phyloP scores from a whole-genome alignment of 2,797 vertebrate genomes.

The Poeciliopsis paucimaculata region DNA sequence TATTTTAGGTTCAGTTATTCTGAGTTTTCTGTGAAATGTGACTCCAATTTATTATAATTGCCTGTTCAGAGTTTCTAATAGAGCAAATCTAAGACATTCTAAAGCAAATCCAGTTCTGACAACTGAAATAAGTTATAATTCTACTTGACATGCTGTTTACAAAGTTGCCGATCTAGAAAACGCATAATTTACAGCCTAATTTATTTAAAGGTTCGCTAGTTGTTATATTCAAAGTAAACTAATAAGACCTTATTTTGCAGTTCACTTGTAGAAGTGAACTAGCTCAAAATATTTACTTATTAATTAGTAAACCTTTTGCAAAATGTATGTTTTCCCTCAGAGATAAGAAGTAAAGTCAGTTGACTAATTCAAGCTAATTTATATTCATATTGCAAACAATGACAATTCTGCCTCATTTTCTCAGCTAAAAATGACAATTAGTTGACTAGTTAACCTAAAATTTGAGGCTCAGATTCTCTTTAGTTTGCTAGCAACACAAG shows the following conservation, averaged over 20 bases:
- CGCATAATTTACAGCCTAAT: background rate
- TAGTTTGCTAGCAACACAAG: background rate
- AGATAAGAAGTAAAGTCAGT: background rate
- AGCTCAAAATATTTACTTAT: background rate
- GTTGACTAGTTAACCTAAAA: background rate
- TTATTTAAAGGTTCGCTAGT: background rate
- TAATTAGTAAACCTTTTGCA: background rate
- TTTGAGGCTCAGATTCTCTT: background rate
- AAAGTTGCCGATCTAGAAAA: background rate
- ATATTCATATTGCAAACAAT: background rate
- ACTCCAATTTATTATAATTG: background rate
- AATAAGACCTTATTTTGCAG: background rate
- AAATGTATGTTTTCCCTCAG: background rate
- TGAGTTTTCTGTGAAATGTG: background rate
- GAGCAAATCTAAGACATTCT: background rate
- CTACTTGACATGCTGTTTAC: background rate
- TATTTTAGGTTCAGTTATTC: background rate
- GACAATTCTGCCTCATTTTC: background rate
- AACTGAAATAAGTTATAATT: background rate
- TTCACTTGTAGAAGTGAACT: background rate
- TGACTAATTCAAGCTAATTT: background rate
- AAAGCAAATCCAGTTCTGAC: background rate
- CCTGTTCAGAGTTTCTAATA: background rate
- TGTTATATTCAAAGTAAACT: background rate
- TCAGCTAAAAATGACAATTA: background rate